Evolutionary conservation across 2,113 vertebrate species (phyloP), one percentile per base, ranked within the genome.

Genomic region (Tenebrosternarchus preto): DNA sequence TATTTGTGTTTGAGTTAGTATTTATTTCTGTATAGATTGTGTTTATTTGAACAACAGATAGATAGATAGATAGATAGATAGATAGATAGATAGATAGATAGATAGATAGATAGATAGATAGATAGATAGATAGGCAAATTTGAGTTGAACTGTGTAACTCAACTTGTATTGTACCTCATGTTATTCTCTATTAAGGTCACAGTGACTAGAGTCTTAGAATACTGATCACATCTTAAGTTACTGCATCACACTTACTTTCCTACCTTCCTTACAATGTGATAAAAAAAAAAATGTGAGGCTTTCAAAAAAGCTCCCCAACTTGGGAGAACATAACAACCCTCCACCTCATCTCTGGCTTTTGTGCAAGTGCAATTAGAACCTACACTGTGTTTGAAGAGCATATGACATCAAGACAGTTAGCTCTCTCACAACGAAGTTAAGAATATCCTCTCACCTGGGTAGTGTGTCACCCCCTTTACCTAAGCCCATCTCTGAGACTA

Each of bases 391-490:
- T 17, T 17, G 55, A 46, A 17, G 17, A 29, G 36, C 12, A 24
- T 39, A 31, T 22, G 61, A 53, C 55, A 27, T 8, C 33, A 16
- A 78, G 16, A 33, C 19, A 33, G 22, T n/a, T 61, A 24, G 25
- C 67, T 12, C 53, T 74, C 71, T 46, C 61, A 25, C 39, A 46
- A 73, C 64, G 16, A 15, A 50, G 43, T 2, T 50, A 9, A 50
- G 82, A 70, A 56, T 43, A 39, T 56, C 66, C 53, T 29, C 66
- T 79, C 33, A 53, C 39, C 73, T 76, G 43, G 64, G 46, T 61
- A 68, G 27, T 71, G 57, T 81, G 61, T 78, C 56, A 74, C 55
- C 50, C 24, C 60, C 39, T 77, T 50, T 33, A 59, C 29, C 33
- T 29, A 39, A 63, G 60, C 8, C 5, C 43, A 36, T 78, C 79